Evolutionary conservation across 2,113 vertebrate genomes (phyloP).

Genomic region (Lepus americanus): DNA sequence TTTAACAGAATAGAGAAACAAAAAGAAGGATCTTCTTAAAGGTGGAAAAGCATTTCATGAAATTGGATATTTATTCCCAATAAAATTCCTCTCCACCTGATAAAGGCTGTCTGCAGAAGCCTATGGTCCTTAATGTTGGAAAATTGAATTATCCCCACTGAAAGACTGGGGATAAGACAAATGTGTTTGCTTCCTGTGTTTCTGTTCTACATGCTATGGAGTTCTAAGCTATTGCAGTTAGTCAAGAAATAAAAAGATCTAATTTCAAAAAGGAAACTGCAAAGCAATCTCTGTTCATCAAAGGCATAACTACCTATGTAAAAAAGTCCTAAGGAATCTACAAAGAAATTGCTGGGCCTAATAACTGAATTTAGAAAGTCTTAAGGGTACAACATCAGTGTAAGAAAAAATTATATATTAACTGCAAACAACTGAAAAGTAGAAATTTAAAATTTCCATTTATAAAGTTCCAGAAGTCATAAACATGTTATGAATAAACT

Average conservation of each 20-base stretch:
- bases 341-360: not conserved
- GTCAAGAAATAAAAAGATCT: constrained; percentile 33
- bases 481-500: constrained; percentile 41
- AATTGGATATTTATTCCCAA: not conserved
- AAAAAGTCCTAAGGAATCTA: constrained; percentile 8
- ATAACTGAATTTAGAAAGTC: not conserved
- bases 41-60: constrained; percentile 14
- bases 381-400: not conserved
- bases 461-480: not conserved
- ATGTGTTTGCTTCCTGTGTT: not conserved
- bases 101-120: not conserved
- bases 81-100: constrained; percentile 18
- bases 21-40: not conserved
- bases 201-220: not conserved
- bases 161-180: not conserved
- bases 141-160: not conserved
- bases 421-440: not conserved
- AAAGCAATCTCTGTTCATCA: not conserved
- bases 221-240: not conserved
- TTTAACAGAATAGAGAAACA: constrained; percentile 36
- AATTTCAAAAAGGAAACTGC: constrained; percentile 13
- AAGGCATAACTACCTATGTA: not conserved
- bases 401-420: not conserved
- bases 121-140: not conserved
- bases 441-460: not conserved